A percentile compares a stretch with the other conserved stretches of the same genome.
These are phyloP conservation scores for Drosophila multiciliata DNA, from an alignment of 2,888 invertebrate species.

Conservation along the genomic window DNA sequence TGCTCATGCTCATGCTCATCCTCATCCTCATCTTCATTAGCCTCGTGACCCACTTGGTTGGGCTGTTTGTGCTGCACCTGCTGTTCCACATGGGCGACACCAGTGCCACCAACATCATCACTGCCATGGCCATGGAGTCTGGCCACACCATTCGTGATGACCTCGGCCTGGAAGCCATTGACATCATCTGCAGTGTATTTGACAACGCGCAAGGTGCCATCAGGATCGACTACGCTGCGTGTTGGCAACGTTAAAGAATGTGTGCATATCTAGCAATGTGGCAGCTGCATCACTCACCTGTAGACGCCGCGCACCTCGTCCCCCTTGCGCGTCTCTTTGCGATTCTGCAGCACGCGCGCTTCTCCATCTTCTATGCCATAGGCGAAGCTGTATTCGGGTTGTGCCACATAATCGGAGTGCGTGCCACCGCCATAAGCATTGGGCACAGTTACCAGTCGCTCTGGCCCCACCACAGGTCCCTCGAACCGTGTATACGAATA, in stretches of 20 bases:
- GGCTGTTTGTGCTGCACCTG: constrained; percentile 57
- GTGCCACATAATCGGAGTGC: constrained; percentile 89
- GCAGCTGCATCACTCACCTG: constrained; percentile 80
- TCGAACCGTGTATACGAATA: constrained; percentile 90
- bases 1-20: constrained; percentile 7
- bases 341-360: constrained; percentile 90
- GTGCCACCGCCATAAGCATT: constrained; percentile 81
- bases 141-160: constrained; percentile 82
- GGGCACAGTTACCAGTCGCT: constrained; percentile 81
- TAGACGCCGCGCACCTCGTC: constrained; percentile 91
- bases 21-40: constrained; percentile 13
- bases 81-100: constrained; percentile 43
- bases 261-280: not conserved
- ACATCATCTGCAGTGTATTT: constrained; percentile 90
- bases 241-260: constrained; percentile 57
- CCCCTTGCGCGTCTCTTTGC: constrained; percentile 90
- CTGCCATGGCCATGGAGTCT: constrained; percentile 78
- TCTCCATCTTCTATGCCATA: constrained; percentile 91
- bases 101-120: constrained; percentile 33
- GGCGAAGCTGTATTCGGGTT: constrained; percentile 91
- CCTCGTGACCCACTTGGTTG: constrained; percentile 29
- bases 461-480: constrained; percentile 90
- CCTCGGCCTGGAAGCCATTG: constrained; percentile 89
- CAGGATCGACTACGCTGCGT: constrained; percentile 89
- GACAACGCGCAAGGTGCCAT: constrained; percentile 90